phyloP scores from a whole-genome alignment of 1,140 invertebrate species.

The Paraescarpia echinospica region DNA sequence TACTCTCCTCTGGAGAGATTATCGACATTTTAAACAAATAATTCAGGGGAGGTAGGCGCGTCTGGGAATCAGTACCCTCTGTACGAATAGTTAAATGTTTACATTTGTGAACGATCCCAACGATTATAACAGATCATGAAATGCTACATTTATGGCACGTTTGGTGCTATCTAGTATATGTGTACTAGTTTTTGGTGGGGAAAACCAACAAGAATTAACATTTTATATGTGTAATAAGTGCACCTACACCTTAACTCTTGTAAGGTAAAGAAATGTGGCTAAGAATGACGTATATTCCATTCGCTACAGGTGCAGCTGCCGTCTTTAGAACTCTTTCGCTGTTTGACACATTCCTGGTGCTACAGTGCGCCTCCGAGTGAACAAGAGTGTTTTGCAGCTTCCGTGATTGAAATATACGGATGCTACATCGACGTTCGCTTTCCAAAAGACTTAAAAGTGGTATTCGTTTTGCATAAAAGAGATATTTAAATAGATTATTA shows the following conservation, averaged over 20 bases:
- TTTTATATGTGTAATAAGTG: too few relatives aligned
- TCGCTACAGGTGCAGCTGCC: neutral
- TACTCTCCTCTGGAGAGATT: too few relatives aligned
- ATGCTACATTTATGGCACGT: neutral
- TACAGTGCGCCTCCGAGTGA: neutral
- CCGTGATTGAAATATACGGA: too few relatives aligned
- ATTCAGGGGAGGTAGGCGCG: too few relatives aligned
- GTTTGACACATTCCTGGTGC: neutral
- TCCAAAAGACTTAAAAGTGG: neutral
- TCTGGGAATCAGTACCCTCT: too few relatives aligned
- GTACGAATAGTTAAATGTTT: neutral
- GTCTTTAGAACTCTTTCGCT: neutral
- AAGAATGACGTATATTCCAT: too few relatives aligned
- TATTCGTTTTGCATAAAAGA: neutral
- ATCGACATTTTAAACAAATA: too few relatives aligned
- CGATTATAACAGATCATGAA: neutral
- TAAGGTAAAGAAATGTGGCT: too few relatives aligned
- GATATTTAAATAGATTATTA: neutral
- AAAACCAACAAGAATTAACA: too few relatives aligned
- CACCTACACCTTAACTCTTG: too few relatives aligned
- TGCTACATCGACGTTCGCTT: too few relatives aligned
- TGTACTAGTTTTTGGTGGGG: neutral
- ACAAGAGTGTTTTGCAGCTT: too few relatives aligned
- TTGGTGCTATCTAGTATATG: neutral
- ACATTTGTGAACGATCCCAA: neutral